Evolutionary conservation across 2,888 invertebrate genomes (phyloP).

Genomic region (Charanyca ferruginea): DNA sequence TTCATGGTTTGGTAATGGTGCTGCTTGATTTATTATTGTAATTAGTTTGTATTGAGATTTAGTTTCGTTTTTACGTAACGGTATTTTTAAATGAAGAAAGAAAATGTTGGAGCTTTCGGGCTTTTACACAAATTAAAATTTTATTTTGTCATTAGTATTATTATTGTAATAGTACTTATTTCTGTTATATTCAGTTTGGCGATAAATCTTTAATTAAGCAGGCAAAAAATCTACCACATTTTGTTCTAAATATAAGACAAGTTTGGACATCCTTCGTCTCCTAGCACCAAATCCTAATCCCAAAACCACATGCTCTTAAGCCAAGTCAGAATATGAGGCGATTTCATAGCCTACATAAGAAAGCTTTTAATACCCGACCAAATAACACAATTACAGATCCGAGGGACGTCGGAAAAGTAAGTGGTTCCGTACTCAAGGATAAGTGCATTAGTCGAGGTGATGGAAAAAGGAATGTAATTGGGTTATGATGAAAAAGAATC

Average conservation of each 20-base stretch:
- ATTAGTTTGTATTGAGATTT: conserved; percentile 30
- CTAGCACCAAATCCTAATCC: conserved; percentile 9
- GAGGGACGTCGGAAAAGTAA: conserved; percentile 61
- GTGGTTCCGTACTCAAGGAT: conserved; percentile 57
- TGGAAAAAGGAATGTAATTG: conserved; percentile 54
- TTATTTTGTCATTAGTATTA: too few relatives aligned
- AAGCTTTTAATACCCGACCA: conserved; percentile 71
- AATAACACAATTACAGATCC: conserved; percentile 68
- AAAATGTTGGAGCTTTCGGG: neutral
- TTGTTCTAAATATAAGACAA: neutral
- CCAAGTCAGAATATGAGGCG: conserved; percentile 25
- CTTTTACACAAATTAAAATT: too few relatives aligned
- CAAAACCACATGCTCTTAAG: neutral
- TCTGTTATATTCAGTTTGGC: neutral
- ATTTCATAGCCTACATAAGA: conserved; percentile 58
- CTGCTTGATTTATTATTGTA: conserved; percentile 39
- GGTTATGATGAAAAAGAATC: conserved; percentile 47
- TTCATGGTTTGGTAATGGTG: conserved; percentile 31
- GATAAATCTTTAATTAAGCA: neutral
- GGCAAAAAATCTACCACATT: neutral
- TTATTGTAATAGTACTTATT: too few relatives aligned
- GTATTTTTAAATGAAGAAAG: conserved; percentile 1
- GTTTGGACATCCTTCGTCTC: neutral
- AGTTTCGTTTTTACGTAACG: conserved; percentile 3
- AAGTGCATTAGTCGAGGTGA: conserved; percentile 64